Conservation (phyloP, 2,797 vertebrate species). For the Sebastes jordani region DNA sequence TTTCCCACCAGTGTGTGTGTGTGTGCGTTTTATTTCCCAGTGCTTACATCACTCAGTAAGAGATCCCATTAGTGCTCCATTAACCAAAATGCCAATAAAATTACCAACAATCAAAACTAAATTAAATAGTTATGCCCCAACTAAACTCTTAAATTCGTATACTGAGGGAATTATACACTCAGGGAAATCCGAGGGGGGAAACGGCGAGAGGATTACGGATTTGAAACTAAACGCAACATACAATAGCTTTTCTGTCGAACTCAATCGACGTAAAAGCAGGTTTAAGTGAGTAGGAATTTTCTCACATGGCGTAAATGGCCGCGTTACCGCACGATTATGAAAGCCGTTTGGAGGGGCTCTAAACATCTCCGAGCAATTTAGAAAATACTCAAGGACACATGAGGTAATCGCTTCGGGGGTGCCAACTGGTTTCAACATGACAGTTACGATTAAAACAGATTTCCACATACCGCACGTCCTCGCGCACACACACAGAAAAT, state of each 20-base stretch:
- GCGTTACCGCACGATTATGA: conserved; percentile 61
- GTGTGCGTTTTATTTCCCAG: neutral
- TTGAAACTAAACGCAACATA: conserved; percentile 17
- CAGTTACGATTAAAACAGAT: conserved; percentile 67
- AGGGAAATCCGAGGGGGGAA: neutral
- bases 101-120: conserved; percentile 27
- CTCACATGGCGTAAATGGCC: conserved; percentile 58
- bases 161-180: conserved; percentile 20
- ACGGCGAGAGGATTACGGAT: neutral
- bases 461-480: conserved; percentile 61
- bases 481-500: conserved; percentile 28
- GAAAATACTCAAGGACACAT: conserved; percentile 77
- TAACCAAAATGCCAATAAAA: conserved; percentile 35
- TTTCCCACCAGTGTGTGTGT: conserved; percentile 19
- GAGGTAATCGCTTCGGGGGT: conserved; percentile 75
- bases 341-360: conserved; percentile 66
- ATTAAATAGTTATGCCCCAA: conserved; percentile 11
- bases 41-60: conserved; percentile 3
- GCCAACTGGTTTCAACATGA: conserved; percentile 69
- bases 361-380: conserved; percentile 75
- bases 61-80: conserved; percentile 23
- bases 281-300: conserved; percentile 55
- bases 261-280: conserved; percentile 28
- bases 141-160: neutral
- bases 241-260: conserved; percentile 44